phyloP scores from a whole-genome alignment of 2,113 vertebrate genomes.

The Pipa parva region DNA sequence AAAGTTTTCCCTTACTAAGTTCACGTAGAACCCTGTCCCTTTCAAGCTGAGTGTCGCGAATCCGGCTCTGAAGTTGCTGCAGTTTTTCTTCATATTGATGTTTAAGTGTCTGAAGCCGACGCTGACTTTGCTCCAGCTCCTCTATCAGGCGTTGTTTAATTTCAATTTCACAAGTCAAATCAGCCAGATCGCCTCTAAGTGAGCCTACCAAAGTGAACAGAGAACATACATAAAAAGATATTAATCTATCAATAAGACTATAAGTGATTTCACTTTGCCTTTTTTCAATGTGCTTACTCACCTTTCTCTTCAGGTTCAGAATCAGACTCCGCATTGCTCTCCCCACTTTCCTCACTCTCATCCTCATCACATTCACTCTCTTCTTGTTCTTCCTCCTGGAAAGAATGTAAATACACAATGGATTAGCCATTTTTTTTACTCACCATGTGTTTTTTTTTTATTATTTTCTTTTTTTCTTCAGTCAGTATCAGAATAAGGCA shows the following conservation, averaged over 20 bases:
- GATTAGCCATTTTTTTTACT: fast-evolving
- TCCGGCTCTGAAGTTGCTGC: constrained; percentile 93
- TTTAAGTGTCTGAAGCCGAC: constrained; percentile 86
- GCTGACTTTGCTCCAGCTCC: constrained; percentile 94
- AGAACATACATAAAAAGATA: not conserved
- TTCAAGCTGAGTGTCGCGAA: constrained; percentile 92
- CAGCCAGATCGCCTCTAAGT: constrained; percentile 87
- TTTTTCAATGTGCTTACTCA: constrained; percentile 40
- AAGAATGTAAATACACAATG: constrained; percentile 51
- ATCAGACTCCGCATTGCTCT: constrained; percentile 89
- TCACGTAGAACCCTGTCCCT: constrained; percentile 91
- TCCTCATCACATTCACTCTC: constrained; percentile 93
- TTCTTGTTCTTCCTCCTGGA: constrained; percentile 79
- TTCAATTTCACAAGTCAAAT: constrained; percentile 95
- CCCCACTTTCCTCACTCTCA: constrained; percentile 86
- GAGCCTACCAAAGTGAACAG: not conserved
- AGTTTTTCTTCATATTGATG: constrained; percentile 96
- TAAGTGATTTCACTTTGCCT: not conserved
- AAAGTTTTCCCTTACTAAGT: constrained; percentile 73
- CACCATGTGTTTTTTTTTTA: no score
- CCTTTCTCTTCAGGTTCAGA: constrained; percentile 92
- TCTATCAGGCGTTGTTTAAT: constrained; percentile 98
- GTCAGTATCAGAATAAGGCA: no score
- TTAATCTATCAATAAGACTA: no score
- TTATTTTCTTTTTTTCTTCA: no score